Conservation (phyloP, 2,888 invertebrate genomes). For the Drosophila rellima region DNA sequence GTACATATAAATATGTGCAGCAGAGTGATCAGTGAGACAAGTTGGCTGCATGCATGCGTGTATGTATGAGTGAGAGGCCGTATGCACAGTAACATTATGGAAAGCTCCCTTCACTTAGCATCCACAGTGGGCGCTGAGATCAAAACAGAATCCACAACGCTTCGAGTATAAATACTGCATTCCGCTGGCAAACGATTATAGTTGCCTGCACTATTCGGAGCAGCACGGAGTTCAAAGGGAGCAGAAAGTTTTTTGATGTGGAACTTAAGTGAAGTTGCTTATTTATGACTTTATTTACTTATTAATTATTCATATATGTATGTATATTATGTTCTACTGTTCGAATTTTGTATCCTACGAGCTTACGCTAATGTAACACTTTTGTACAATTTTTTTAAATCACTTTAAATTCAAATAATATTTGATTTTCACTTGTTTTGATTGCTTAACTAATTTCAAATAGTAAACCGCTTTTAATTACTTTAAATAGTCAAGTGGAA, state of each 20-base stretch:
- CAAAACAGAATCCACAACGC: not conserved
- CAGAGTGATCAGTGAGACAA: not conserved
- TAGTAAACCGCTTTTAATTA: no score
- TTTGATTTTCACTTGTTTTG: no score
- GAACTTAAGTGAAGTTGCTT: no score
- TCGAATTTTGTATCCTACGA: no score
- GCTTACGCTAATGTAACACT: no score
- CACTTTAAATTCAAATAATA: no score
- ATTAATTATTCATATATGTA: no score
- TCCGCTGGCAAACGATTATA: not conserved
- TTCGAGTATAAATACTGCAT: not conserved
- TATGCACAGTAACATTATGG: not conserved
- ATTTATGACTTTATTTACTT: no score
- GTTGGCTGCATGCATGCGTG: not conserved
- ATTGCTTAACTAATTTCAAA: no score
- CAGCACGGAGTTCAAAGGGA: not conserved
- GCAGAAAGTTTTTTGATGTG: not conserved
- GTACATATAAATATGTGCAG: no score
- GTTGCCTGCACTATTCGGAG: not conserved
- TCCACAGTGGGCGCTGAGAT: not conserved
- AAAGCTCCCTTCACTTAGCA: not conserved
- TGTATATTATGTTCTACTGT: no score
- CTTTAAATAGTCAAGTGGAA: constrained; percentile 1
- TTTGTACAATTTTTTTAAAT: no score
- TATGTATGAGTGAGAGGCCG: not conserved